Conservation (phyloP, 2,888 invertebrate genomes). For the Agrotis segetum region DNA sequence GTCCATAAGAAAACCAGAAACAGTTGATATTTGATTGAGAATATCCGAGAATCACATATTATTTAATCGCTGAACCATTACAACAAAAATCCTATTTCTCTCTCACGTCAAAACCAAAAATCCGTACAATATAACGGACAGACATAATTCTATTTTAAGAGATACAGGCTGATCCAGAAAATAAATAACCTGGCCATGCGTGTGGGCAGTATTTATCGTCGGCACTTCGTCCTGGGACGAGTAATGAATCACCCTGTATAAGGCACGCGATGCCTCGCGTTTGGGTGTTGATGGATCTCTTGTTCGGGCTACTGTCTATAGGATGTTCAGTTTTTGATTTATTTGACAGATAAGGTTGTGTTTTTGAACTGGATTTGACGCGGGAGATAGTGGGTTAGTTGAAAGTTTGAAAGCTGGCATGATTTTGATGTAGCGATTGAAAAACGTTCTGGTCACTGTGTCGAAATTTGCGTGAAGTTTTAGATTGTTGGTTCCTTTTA, state of each 20-base stretch:
- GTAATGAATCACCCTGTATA: slow-evolving; percentile 75
- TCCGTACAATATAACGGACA: slow-evolving; percentile 38
- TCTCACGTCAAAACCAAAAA: slow-evolving; percentile 19
- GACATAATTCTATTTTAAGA: slow-evolving; percentile 72
- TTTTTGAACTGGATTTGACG: slow-evolving; percentile 23
- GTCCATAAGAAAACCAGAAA: no score
- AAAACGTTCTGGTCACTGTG: not conserved
- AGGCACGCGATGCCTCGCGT: slow-evolving; percentile 71
- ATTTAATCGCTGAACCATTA: no score
- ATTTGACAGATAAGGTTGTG: slow-evolving; percentile 29
- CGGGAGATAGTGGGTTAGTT: slow-evolving; percentile 25
- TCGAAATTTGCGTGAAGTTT: not conserved
- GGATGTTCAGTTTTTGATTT: slow-evolving; percentile 61
- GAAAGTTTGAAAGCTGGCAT: slow-evolving; percentile 8
- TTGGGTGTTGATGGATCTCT: slow-evolving; percentile 70
- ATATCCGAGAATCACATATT: not conserved
- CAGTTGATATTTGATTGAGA: no score
- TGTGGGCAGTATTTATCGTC: slow-evolving; percentile 76
- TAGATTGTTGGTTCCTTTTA: no score
- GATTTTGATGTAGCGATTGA: not conserved
- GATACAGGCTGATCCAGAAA: slow-evolving; percentile 71
- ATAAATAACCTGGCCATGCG: slow-evolving; percentile 72
- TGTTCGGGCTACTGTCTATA: slow-evolving; percentile 52
- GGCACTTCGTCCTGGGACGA: slow-evolving; percentile 66
- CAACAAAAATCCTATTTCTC: slow-evolving; percentile 9